These are phyloP conservation scores for Chelonoidis abingdonii DNA, from an alignment of 2,113 vertebrate species.

Conservation along the genomic window DNA sequence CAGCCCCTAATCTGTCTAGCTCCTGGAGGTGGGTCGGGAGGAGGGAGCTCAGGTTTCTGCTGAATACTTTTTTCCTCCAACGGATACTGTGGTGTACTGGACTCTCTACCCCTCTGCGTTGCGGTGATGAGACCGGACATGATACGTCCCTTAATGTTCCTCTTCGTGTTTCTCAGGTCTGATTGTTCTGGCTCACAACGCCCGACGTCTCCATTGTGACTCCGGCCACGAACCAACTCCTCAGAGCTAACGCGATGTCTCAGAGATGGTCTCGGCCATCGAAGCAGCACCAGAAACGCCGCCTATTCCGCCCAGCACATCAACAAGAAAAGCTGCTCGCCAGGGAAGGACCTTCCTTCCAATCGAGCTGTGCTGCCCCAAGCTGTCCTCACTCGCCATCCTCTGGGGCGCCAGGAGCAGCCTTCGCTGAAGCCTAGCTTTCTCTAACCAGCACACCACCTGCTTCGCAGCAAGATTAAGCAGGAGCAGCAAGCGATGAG, in stretches of 20 bases:
- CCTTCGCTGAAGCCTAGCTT: conserved; percentile 83
- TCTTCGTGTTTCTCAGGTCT: conserved; percentile 86
- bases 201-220: conserved; percentile 97
- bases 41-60: neutral
- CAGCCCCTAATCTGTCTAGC: neutral
- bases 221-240: conserved; percentile 98
- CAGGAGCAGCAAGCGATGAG: conserved; percentile 59
- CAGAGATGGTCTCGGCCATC: conserved; percentile 97
- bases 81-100: neutral
- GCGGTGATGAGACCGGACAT: neutral
- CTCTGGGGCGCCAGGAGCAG: conserved; percentile 85
- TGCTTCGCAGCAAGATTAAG: conserved; percentile 70
- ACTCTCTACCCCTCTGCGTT: rapidly evolving
- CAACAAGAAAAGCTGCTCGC: conserved; percentile 91
- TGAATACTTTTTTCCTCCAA: neutral
- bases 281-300: conserved; percentile 96
- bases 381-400: conserved; percentile 90
- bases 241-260: conserved; percentile 96
- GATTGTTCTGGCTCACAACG: conserved; percentile 97
- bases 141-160: neutral
- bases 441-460: conserved; percentile 84
- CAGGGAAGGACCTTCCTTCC: conserved; percentile 92
- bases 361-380: conserved; percentile 91
- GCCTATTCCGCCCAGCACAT: conserved; percentile 97
- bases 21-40: neutral